Conservation (phyloP, 2,797 vertebrate genomes). For the Luscinia luscinia region DNA sequence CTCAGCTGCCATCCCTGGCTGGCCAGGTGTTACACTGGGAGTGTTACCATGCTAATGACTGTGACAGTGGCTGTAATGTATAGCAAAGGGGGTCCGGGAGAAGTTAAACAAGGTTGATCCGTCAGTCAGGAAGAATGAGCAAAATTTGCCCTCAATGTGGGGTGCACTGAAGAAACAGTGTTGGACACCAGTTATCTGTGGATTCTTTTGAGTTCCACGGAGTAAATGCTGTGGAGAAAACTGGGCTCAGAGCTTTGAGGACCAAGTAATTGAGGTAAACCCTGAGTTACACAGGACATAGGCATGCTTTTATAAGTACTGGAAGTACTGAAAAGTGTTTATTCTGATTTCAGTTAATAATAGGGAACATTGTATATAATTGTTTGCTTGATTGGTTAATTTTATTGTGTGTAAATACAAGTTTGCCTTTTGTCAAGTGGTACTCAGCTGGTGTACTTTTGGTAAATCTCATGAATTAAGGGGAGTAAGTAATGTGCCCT, state of each 20-base stretch:
- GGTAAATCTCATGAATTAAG: not conserved
- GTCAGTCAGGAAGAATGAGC: not conserved
- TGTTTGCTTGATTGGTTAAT: constrained; percentile 11
- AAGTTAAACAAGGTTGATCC: not conserved
- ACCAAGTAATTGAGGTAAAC: not conserved
- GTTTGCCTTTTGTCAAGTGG: constrained; percentile 8
- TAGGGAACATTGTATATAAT: not conserved
- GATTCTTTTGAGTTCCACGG: not conserved
- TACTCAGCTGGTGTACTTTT: not conserved
- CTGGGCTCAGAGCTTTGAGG: not conserved
- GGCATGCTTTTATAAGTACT: not conserved
- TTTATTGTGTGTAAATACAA: constrained; percentile 33
- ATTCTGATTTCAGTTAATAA: constrained; percentile 32
- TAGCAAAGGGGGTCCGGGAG: not conserved
- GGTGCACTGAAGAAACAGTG: not conserved
- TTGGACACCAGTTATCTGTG: not conserved
- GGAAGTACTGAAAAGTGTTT: not conserved
- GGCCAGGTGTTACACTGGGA: not conserved
- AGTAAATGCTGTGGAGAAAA: not conserved
- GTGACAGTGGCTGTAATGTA: not conserved
- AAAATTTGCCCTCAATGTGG: not conserved
- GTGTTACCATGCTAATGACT: not conserved
- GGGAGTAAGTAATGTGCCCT: not conserved
- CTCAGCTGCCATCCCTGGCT: rapidly evolving
- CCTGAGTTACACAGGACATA: not conserved